Evolutionary conservation across 2,113 vertebrate species (phyloP).

Genomic region (Rhipidura dahli): DNA sequence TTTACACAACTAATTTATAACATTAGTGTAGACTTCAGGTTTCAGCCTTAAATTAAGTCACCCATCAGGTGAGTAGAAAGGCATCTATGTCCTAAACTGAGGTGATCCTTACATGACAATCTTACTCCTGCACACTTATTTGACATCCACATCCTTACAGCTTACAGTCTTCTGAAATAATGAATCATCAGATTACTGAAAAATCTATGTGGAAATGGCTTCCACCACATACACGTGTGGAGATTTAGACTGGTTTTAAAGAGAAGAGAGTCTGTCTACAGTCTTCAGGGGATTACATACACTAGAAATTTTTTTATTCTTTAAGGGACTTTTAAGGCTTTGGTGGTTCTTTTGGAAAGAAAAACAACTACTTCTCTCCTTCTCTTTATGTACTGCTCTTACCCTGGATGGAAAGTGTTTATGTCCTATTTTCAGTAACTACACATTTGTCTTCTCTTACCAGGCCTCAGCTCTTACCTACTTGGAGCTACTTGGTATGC

Average conservation of each 20-base stretch:
- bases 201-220: accelerated
- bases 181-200: neutral
- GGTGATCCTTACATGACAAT: accelerated
- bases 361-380: neutral
- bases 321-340: neutral
- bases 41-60: neutral
- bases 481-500: neutral
- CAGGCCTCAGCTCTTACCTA: neutral
- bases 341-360: neutral
- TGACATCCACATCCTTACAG: neutral
- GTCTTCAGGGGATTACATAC: neutral
- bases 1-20: neutral
- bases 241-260: neutral
- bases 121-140: neutral
- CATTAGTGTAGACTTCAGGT: neutral
- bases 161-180: neutral
- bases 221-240: neutral
- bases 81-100: neutral
- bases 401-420: neutral
- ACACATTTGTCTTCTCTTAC: neutral
- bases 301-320: neutral
- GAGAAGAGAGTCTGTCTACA: neutral
- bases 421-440: neutral
- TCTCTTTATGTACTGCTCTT: neutral
- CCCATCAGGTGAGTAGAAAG: neutral